Base-by-base conservation (phyloP, 2,113 vertebrate species). In the Dermatemys mawii region DNA sequence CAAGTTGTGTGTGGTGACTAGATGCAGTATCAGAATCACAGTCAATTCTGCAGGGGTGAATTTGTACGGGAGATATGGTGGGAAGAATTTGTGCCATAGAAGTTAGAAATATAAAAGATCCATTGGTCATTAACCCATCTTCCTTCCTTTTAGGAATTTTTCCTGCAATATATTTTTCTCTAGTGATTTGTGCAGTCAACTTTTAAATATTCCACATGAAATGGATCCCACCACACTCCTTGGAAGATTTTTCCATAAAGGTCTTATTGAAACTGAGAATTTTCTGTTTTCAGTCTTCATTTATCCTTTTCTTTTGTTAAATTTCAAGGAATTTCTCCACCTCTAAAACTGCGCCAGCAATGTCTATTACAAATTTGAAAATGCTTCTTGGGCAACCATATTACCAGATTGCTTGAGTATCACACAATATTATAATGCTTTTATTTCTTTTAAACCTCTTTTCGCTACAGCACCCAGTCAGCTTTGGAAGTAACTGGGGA, bases 281-380 rank as follows among this genome's bases (percentile, higher is more conserved):
- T 60, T 2, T 87, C 44, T 63, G 0, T 32, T 70, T 4, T n/a
- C 7, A 1, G 8, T 22, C 76, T n/a, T 27, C 10, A 0, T 51
- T 86, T 67, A 7, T 67, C 35, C 35, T 93, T 95, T 53, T 90
- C 16, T 8, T 44, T 75, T 21, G 81, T 93, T 70, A 44, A 4
- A 70, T 92, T 82, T 51, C 44, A 60, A n/a, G 2, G 4, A 90
- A 92, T 67, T 55, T 16, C 5, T 90, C n/a, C 46, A 46, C 51
- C 1, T 1, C 0, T 11, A 85, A 73, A 4, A 78, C 88, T 50
- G 46, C 75, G 88, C 80, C 4, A 48, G 79, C 41, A 1, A 32
- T 53, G 1, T 0, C 67, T 4, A 46, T 79, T 73, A 67, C 1
- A 90, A 91, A 81, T 50, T 17, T 1, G 75, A 73, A 84, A 54